Evolutionary conservation across 2,888 invertebrate genomes (phyloP).

Genomic region (Trichopoda pennipes): DNA sequence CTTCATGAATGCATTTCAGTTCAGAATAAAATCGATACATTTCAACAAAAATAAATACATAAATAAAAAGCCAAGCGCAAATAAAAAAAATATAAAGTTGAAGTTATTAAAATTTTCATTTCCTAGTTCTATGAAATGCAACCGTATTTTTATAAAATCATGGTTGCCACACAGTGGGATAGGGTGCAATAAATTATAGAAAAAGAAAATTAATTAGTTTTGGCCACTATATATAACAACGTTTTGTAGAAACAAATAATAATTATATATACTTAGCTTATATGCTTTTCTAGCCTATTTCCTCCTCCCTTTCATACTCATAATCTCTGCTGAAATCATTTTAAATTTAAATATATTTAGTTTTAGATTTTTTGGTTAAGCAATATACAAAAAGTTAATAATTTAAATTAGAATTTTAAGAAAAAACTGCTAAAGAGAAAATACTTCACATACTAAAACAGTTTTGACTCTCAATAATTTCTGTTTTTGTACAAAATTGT

Average conservation of each 20-base stretch:
- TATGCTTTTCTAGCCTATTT: not conserved
- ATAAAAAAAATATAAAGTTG: not conserved
- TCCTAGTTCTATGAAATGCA: slow-evolving; percentile 49
- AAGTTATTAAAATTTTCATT: slow-evolving; percentile 30
- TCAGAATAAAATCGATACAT: not conserved
- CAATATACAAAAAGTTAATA: not conserved
- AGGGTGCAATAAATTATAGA: slow-evolving; percentile 73
- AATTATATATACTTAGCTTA: slow-evolving; percentile 6
- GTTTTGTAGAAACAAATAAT: slow-evolving; percentile 21
- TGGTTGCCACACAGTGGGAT: slow-evolving; percentile 71
- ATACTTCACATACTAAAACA: slow-evolving; percentile 45
- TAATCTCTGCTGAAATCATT: no score
- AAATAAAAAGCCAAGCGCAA: no score
- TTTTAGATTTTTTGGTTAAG: no score
- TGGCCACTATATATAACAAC: slow-evolving; percentile 31
- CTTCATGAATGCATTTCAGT: not conserved
- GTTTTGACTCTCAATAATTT: slow-evolving; percentile 69
- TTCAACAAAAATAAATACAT: no score
- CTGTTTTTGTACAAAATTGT: slow-evolving; percentile 71
- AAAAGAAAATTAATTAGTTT: slow-evolving; percentile 13
- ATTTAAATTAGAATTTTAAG: slow-evolving; percentile 22
- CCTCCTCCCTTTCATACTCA: not conserved
- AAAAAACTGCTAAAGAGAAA: slow-evolving; percentile 49
- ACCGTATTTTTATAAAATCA: slow-evolving; percentile 3
- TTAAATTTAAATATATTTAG: no score